A percentile compares a stretch with the other conserved stretches of the same genome.
Conservation (phyloP, 2,797 vertebrate genomes). For the Phataginus tetradactyla region DNA sequence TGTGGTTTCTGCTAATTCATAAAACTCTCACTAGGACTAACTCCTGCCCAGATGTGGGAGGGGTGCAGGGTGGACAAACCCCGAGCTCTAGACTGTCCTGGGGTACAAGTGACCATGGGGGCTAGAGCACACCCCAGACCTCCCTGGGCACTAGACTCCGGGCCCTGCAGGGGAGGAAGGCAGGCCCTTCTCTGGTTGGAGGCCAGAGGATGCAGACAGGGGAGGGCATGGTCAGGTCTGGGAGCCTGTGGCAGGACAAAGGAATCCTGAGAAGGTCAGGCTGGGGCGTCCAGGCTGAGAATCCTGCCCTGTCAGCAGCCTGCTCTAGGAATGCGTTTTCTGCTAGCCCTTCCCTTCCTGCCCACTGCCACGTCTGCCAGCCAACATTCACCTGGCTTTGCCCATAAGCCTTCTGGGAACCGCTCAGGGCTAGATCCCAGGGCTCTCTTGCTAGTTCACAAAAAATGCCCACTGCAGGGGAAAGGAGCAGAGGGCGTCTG, state of each 20-base stretch:
- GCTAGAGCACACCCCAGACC: not conserved
- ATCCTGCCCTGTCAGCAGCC: slow-evolving; percentile 28
- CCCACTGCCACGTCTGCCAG: not conserved
- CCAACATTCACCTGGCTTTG: slow-evolving; percentile 16
- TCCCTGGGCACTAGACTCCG: not conserved
- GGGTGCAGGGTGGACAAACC: not conserved
- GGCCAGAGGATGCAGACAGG: not conserved
- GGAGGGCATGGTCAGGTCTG: not conserved
- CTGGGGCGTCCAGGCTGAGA: not conserved
- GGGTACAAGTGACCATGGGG: not conserved
- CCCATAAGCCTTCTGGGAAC: not conserved
- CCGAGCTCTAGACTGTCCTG: not conserved
- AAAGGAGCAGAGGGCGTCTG: not conserved
- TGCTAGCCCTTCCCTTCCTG: slow-evolving; percentile 22
- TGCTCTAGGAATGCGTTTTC: not conserved
- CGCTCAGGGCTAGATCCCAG: not conserved
- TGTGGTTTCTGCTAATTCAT: not conserved
- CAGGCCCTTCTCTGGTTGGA: not conserved
- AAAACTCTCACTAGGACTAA: not conserved
- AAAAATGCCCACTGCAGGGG: not conserved
- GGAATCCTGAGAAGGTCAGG: not conserved
- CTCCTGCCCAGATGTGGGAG: not conserved
- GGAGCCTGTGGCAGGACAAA: not conserved
- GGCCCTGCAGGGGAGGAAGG: not conserved
- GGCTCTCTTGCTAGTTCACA: not conserved